phyloP scores from a whole-genome alignment of 2,113 vertebrate genomes.

The Nanger granti region DNA sequence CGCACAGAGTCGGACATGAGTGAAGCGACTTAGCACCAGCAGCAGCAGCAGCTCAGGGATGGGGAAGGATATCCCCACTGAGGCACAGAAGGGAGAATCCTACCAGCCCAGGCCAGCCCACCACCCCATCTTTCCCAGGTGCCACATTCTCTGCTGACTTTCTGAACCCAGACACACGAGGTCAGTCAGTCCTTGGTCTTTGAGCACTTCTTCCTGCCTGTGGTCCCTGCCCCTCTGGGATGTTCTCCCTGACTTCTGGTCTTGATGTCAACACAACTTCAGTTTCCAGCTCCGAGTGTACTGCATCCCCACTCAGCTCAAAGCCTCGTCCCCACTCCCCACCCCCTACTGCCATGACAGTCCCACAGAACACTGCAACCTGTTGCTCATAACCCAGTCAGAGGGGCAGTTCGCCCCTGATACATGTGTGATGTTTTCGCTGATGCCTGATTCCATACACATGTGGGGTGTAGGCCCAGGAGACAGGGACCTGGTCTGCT shows the following conservation, averaged over 20 bases:
- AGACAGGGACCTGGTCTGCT: neutral
- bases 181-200: neutral
- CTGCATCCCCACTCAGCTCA: rapidly evolving
- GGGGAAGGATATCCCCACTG: neutral
- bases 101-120: neutral
- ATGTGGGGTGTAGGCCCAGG: neutral
- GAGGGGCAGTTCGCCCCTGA: rapidly evolving
- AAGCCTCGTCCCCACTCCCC: neutral
- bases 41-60: no score
- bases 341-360: rapidly evolving
- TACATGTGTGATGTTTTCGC: neutral
- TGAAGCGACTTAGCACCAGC: no score
- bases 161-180: rapidly evolving
- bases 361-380: rapidly evolving
- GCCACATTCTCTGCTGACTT: neutral
- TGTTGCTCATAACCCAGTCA: neutral
- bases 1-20: no score
- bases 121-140: neutral
- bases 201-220: neutral
- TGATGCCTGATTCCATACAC: rapidly evolving
- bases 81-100: neutral
- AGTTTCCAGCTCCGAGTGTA: neutral
- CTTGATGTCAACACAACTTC: no score
- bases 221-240: no score
- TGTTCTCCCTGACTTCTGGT: neutral